Conservation (phyloP, 2,113 vertebrate genomes). For the Columba janthina region DNA sequence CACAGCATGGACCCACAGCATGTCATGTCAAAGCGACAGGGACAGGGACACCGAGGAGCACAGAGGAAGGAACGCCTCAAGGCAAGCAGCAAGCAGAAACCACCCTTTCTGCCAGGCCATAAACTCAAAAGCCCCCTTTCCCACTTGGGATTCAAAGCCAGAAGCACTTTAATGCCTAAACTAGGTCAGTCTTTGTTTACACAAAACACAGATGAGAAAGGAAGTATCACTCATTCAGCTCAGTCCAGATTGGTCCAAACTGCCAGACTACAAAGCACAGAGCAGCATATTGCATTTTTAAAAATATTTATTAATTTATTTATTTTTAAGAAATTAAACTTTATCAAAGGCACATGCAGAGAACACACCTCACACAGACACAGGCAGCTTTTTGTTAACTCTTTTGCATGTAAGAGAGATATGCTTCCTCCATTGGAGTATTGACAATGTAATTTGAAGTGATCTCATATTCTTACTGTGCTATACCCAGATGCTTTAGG, state of each 20-base stretch:
- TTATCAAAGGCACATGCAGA: not conserved
- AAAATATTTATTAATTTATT: too few species aligned
- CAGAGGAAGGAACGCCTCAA: not conserved
- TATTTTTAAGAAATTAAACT: not conserved
- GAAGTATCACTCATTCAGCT: constrained; percentile 22
- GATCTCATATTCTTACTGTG: not conserved
- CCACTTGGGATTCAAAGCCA: constrained; percentile 31
- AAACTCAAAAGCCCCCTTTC: not conserved
- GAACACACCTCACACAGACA: not conserved
- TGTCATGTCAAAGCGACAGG: not conserved
- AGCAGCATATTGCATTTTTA: not conserved
- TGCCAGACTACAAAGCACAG: not conserved
- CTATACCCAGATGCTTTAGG: not conserved
- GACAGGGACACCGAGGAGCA: not conserved
- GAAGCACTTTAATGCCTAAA: constrained; percentile 45
- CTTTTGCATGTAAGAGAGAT: not conserved
- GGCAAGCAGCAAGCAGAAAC: not conserved
- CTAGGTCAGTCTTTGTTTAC: constrained; percentile 64
- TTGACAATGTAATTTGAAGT: not conserved
- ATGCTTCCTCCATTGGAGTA: not conserved
- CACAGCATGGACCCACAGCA: not conserved
- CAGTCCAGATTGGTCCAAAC: not conserved
- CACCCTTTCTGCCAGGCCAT: not conserved
- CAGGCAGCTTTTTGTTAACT: not conserved
- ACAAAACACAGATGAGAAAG: constrained; percentile 47